phyloP scores from a whole-genome alignment of 2,888 invertebrate species.

The Phrixothrix hirtus region DNA sequence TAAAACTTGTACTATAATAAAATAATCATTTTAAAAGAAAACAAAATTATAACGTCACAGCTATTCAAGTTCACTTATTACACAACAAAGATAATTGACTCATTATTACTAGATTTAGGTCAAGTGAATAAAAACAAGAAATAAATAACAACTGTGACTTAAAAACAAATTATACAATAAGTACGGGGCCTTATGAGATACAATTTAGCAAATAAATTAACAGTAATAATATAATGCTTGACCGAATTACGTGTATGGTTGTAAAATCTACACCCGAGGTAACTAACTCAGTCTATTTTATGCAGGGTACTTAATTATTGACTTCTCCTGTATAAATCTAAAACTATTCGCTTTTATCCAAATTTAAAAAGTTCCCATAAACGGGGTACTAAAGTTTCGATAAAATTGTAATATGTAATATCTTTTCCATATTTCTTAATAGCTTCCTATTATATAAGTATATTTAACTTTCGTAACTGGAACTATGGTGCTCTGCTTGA shows the following conservation, averaged over 20 bases:
- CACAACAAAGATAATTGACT: conserved; percentile 22
- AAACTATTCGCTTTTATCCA: conserved; percentile 8
- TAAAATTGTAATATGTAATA: conserved; percentile 10
- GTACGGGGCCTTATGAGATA: conserved; percentile 20
- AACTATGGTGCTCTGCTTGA: conserved; percentile 67
- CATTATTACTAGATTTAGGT: conserved; percentile 15
- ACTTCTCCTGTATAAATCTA: conserved; percentile 13
- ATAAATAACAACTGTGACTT: too few relatives aligned
- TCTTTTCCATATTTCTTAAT: conserved; percentile 2
- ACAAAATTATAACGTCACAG: too few relatives aligned
- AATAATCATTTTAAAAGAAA: too few relatives aligned
- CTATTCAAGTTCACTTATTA: conserved; percentile 6
- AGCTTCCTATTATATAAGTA: conserved; percentile 7
- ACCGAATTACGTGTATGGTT: conserved; percentile 3
- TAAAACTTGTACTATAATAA: conserved; percentile 17
- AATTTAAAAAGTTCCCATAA: too few relatives aligned
- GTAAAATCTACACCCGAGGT: conserved; percentile 27
- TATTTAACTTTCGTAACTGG: conserved; percentile 67
- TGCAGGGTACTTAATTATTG: too few relatives aligned
- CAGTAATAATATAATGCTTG: conserved; percentile 4
- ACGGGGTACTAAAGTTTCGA: conserved; percentile 16
- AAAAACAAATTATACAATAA: conserved; percentile 25
- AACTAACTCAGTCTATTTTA: conserved; percentile 26
- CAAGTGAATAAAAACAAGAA: conserved; percentile 5
- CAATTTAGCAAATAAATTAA: conserved; percentile 19